Base-by-base conservation (phyloP, 2,888 invertebrate species). In the Odontomyia ornata region DNA sequence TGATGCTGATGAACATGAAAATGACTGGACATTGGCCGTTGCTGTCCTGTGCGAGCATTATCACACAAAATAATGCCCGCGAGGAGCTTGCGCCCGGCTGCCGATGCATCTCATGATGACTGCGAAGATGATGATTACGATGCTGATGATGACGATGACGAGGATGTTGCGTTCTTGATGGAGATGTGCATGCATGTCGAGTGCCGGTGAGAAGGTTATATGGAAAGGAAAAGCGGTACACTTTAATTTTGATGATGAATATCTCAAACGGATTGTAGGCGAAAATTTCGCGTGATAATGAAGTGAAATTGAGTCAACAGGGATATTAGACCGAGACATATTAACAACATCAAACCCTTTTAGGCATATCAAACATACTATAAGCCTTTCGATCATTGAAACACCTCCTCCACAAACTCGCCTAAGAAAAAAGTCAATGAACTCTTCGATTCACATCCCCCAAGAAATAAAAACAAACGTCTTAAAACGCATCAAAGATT, bases 21-120 rank as follows among this genome's bases (percentile, higher is more conserved):
- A 65, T 65, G 65, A 65, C 36, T 65, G 36, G 21, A 30, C 65
- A 36, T 65, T 43, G 36, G 36, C 28, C 36, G 36, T 30, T 65
- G 18, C 69, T 69, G 67, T 67, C 67, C 47, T 69, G 69, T 69
- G 47, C 46, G 69, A 36, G 67, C 67, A 67, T 69, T 69, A 69
- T 69, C 69, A 25, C 69, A 69, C 67, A 67, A 67, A 67, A 69
- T 69, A 46, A 69, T 15, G 30, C 46, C 46, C 46, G 9, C 46
- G 47, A 25, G 67, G 43, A 11, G 2, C 21, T 47, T 47, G 23
- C 25, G 47, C 5, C 15, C 28, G 15, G 25, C 25, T 21, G 47
- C 46, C 46, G 46, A 1, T 23, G 46, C 46, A 9, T n/a, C 13
- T 23, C 47, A 69, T 43, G 67, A 36, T 4, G 52, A 18, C 11